Percentiles rank a stretch among this genome's conserved stretches.
Evolutionary conservation across 2,888 invertebrate species (phyloP).

Genomic region (Margaritifera margaritifera): DNA sequence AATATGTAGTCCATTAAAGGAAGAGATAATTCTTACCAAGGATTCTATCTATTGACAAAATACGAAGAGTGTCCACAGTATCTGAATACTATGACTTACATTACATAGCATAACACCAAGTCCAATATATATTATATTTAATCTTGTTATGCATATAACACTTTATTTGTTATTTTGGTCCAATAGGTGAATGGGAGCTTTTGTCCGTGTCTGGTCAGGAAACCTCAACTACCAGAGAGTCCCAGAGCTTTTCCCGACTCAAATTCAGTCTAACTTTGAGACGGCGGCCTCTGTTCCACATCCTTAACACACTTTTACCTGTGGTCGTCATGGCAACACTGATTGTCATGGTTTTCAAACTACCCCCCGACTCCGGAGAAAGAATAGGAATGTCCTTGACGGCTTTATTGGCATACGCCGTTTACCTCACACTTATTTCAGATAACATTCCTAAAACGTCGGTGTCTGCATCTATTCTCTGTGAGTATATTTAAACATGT

Average conservation of each 20-base stretch:
- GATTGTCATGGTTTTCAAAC: slow-evolving; percentile 41
- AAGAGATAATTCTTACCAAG: no score
- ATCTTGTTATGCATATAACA: no score
- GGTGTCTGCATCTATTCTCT: slow-evolving; percentile 31
- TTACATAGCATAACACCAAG: no score
- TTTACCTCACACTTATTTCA: slow-evolving; percentile 44
- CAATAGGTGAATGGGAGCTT: slow-evolving; percentile 15
- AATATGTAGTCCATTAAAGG: no score
- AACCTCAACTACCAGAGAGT: slow-evolving; percentile 4
- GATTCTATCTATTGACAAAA: no score
- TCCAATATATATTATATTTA: no score
- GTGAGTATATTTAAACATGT: slow-evolving; percentile 23
- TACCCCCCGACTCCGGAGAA: slow-evolving; percentile 42
- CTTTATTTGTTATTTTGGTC: no score
- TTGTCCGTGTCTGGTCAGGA: background rate
- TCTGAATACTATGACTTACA: no score
- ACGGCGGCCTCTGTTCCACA: slow-evolving; percentile 34
- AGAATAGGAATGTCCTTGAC: slow-evolving; percentile 21
- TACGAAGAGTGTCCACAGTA: no score
- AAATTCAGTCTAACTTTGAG: slow-evolving; percentile 28
- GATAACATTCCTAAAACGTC: slow-evolving; percentile 44
- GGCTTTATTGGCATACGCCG: slow-evolving; percentile 44
- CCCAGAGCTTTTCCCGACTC: slow-evolving; percentile 19
- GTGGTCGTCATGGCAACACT: slow-evolving; percentile 38
- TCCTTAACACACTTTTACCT: slow-evolving; percentile 40